Evolutionary conservation across 1,140 invertebrate genomes (phyloP).

Genomic region (Carposina sasakii): DNA sequence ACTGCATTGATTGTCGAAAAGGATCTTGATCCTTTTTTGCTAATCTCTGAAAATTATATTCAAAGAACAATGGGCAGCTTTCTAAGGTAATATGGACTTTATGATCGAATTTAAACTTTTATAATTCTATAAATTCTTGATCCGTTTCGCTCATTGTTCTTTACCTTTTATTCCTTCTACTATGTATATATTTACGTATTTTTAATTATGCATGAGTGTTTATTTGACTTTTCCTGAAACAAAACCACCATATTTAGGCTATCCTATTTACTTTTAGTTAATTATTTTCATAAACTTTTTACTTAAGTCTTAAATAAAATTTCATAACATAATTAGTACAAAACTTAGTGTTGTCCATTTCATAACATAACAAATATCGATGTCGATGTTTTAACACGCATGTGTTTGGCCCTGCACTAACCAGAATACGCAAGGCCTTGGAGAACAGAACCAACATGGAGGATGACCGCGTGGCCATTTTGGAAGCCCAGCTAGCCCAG

Average conservation of each 20-base stretch:
- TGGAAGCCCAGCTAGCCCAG: constrained; percentile 96
- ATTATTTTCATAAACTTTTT: not conserved
- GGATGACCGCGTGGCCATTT: constrained; percentile 94
- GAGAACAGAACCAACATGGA: constrained; percentile 99
- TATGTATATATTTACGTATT: too few relatives aligned
- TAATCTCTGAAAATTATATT: too few relatives aligned
- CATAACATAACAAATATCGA: constrained; percentile 30
- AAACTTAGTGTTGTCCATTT: too few relatives aligned
- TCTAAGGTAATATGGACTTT: too few relatives aligned
- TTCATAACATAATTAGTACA: not conserved
- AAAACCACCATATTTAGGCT: constrained; percentile 44
- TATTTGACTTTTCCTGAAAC: constrained; percentile 35
- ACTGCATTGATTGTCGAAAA: too few relatives aligned
- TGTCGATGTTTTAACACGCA: constrained; percentile 67
- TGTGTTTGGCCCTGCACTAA: constrained; percentile 69
- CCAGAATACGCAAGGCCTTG: constrained; percentile 98
- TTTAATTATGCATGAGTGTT: constrained; percentile 41
- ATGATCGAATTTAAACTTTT: too few relatives aligned
- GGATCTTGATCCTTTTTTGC: too few relatives aligned
- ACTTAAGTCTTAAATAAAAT: too few relatives aligned
- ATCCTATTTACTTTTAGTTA: constrained; percentile 10
- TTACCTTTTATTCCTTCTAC: too few relatives aligned
- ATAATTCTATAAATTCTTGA: too few relatives aligned
- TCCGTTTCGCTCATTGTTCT: too few relatives aligned
- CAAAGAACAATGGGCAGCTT: too few relatives aligned